Evolutionary conservation across 2,888 invertebrate species (phyloP).

Genomic region (Cyrtodaria siliqua): DNA sequence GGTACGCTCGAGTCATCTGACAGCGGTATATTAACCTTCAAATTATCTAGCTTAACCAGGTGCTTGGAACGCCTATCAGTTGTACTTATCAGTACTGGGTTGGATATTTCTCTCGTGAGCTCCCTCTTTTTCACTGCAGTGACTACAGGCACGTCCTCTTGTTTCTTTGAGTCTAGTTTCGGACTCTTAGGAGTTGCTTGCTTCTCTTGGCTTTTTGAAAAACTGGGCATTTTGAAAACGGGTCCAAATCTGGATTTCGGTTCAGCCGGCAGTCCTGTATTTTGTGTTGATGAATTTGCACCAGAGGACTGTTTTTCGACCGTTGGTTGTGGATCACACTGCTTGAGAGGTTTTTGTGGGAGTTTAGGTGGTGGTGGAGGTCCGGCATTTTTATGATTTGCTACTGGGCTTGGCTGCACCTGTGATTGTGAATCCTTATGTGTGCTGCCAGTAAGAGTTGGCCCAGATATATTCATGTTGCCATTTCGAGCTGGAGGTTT

Average conservation of each 20-base stretch:
- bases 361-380: conserved; percentile 40
- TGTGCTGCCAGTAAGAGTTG: conserved; percentile 69
- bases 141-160: conserved; percentile 30
- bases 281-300: background rate
- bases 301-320: background rate
- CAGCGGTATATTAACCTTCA: conserved; percentile 22
- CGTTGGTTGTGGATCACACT: too few species aligned
- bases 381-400: conserved; percentile 20
- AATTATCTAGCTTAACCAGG: conserved; percentile 62
- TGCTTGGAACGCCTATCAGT: conserved; percentile 79
- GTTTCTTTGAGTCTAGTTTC: conserved; percentile 22
- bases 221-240: conserved; percentile 53
- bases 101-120: conserved; percentile 77
- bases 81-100: conserved; percentile 79
- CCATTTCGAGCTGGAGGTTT: conserved; percentile 9
- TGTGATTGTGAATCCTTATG: conserved; percentile 62
- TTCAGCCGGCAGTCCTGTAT: conserved; percentile 17
- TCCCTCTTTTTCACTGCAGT: conserved; percentile 72
- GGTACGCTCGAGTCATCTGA: background rate
- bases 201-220: conserved; percentile 34
- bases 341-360: conserved; percentile 23
- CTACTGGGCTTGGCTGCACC: conserved; percentile 53
- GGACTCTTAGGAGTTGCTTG: conserved; percentile 10
- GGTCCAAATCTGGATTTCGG: conserved; percentile 50
- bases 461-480: conserved; percentile 62